These are phyloP conservation scores for Asteroscopus sphinx DNA, from an alignment of 2,888 invertebrate genomes.

Conservation along the genomic window DNA sequence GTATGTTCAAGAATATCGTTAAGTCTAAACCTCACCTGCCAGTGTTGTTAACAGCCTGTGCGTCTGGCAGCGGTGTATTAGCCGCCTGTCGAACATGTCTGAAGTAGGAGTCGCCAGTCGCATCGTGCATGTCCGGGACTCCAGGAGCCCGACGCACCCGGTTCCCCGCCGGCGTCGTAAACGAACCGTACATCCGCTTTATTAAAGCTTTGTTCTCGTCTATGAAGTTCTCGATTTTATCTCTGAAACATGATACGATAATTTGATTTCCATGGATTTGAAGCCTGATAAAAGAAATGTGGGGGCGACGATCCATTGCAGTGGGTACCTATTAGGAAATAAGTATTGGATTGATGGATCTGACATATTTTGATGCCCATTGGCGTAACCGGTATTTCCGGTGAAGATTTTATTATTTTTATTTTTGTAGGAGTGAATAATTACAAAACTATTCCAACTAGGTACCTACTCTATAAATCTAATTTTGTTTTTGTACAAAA, in stretches of 20 bases:
- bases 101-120: conserved; percentile 81
- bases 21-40: conserved; percentile 71
- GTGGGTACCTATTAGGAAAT: no score
- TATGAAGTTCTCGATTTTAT: conserved; percentile 97
- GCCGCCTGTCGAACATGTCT: conserved; percentile 82
- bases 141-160: conserved; percentile 83
- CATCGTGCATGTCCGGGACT: conserved; percentile 89
- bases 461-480: no score
- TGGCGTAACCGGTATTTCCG: no score
- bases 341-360: no score
- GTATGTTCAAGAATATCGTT: no score
- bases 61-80: conserved; percentile 79
- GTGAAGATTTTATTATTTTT: no score
- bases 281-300: no score
- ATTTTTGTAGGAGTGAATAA: no score
- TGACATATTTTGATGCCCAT: no score
- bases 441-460: no score
- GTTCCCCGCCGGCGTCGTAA: conserved; percentile 89
- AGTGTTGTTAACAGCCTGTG: conserved; percentile 82
- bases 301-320: no score
- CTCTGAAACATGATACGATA: conserved; percentile 89
- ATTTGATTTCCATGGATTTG: not conserved
- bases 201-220: conserved; percentile 98
- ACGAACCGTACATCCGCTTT: conserved; percentile 98
- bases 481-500: no score